Evolutionary conservation across 2,888 invertebrate genomes (phyloP), one percentile per base, ranked within the genome.

Genomic region (Elysia crispata): DNA sequence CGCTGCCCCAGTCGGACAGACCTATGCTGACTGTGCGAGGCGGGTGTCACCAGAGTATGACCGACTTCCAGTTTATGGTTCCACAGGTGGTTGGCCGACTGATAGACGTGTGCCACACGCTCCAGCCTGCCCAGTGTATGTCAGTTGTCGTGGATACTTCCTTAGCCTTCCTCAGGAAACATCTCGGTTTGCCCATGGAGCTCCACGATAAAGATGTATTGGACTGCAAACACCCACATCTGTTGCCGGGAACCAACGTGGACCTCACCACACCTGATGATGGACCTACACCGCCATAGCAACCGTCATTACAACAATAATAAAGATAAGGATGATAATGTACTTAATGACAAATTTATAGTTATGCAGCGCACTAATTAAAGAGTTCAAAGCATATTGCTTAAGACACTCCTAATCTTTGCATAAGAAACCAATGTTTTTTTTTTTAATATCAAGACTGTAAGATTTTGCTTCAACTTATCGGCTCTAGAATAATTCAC

Each of bases 41-140:
- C n/a, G 89, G 90, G 0, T 91, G 90, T 69, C 91, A 91, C 77
- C 90, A 90, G 80, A 90, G 89, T 67, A 81, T 86, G 50, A 87
- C 89, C 23, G 91, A 91, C 82, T 91, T 91, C 83, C 91, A 91
- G 87, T 91, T 91, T 79, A 75, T 91, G 18, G 64, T 80, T 13
- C 80, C 80, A 41, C 80, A 76, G 23, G 15, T 86, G 1, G 66
- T 91, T 20, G 90, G 89, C 0, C 84, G 86, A 20, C 50, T 90
- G 6, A 80, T 90, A 83, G 87, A 87, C 30, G 85, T 90, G 15
- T 84, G 91, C 1, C 85, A 89, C 81, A 87, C 86, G 5, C 84
- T 90, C 30, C 84, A 85, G 20, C 90, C 91, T 8, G 82, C 86
- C 31, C 80, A 83, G n/a, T 86, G 88, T 30, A 88, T 91, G 86